Evolutionary conservation across 2,888 invertebrate species (phyloP).

Genomic region (Microplitis manilae): DNA sequence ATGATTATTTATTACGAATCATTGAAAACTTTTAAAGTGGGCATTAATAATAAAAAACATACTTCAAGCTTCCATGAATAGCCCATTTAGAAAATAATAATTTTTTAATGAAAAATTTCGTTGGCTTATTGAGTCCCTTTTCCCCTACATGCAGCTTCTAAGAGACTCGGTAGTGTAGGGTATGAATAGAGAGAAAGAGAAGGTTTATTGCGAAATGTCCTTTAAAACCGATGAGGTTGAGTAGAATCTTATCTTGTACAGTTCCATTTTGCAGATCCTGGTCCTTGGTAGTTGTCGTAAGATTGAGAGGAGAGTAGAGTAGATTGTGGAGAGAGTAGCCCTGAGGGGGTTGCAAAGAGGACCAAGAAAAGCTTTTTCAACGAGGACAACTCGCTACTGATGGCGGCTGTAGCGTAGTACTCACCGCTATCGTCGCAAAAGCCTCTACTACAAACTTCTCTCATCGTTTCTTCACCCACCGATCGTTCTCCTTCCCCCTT

Average conservation of each 20-base stretch:
- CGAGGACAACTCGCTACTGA: slow-evolving; percentile 5
- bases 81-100: neutral
- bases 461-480: slow-evolving; percentile 24
- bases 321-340: slow-evolving; percentile 3
- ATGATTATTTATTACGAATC: neutral
- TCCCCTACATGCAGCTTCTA: neutral
- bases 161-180: neutral
- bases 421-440: slow-evolving; percentile 45
- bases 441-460: slow-evolving; percentile 27
- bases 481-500: slow-evolving; percentile 12
- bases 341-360: slow-evolving; percentile 8
- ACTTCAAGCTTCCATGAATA: neutral
- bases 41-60: neutral
- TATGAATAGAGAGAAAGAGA: slow-evolving; percentile 2
- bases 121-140: neutral
- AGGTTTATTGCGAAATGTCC: slow-evolving; percentile 40
- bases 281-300: slow-evolving; percentile 31
- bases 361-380: slow-evolving; percentile 32
- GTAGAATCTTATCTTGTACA: slow-evolving; percentile 53
- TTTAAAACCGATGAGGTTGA: slow-evolving; percentile 49
- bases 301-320: slow-evolving; percentile 30
- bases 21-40: neutral
- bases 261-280: slow-evolving; percentile 53
- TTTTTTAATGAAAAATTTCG: neutral
- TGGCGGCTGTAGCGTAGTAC: slow-evolving; percentile 36